Conservation (phyloP, 2,113 vertebrate species). For the Pangasianodon hypophthalmus region DNA sequence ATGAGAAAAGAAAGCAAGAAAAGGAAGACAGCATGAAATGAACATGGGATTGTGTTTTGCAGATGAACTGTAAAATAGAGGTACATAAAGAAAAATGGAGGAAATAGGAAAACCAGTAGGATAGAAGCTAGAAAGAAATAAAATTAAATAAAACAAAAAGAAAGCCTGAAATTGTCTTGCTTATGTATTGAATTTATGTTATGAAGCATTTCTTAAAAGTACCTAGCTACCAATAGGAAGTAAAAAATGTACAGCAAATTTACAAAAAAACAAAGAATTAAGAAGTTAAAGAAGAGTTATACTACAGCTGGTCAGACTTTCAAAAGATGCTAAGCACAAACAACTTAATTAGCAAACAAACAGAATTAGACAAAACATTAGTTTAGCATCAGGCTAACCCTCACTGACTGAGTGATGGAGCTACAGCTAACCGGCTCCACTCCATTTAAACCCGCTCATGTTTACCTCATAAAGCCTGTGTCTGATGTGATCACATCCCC, state of each 20-base stretch:
- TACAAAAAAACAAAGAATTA: neutral
- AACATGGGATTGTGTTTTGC: neutral
- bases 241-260: too few species aligned
- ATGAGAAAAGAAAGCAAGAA: neutral
- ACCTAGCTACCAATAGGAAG: neutral
- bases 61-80: neutral
- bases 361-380: neutral
- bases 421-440: neutral
- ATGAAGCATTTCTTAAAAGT: neutral
- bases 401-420: neutral
- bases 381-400: neutral
- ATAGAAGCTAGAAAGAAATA: neutral
- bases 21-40: neutral
- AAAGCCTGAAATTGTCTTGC: neutral
- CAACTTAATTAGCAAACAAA: neutral
- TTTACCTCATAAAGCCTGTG: slow-evolving; percentile 92
- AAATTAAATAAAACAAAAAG: neutral
- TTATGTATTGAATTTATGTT: neutral
- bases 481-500: slow-evolving; percentile 94
- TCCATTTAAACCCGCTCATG: too few species aligned
- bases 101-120: neutral
- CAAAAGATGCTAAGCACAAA: neutral
- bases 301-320: neutral
- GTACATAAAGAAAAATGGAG: neutral
- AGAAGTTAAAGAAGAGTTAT: neutral